A percentile compares a stretch with the other conserved stretches of the same genome.
Conservation (phyloP, 2,888 invertebrate genomes). For the Altica lythri region DNA sequence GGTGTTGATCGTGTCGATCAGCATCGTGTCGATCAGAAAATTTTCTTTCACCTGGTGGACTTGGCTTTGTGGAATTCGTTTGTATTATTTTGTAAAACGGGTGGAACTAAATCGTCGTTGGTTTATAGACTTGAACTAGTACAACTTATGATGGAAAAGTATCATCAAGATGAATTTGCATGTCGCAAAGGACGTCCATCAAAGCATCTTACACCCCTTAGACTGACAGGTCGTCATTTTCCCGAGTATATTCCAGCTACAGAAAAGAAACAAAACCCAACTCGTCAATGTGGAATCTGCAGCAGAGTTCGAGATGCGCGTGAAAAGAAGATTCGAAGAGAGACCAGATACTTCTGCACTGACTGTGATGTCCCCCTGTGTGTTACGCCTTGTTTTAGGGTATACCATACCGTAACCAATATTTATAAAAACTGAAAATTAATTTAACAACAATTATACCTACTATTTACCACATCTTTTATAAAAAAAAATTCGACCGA, state of each 20-base stretch:
- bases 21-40: constrained; percentile 37
- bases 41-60: constrained; percentile 40
- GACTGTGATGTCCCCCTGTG: not conserved
- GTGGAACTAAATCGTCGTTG: not conserved
- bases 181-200: not conserved
- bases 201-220: not conserved
- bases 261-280: not conserved
- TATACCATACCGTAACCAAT: not conserved
- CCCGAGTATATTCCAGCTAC: not conserved
- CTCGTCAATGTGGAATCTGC: no score
- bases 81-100: constrained; percentile 19
- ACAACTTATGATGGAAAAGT: not conserved
- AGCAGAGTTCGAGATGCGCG: no score
- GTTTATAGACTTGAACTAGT: not conserved
- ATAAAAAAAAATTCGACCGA: no score
- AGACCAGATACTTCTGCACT: not conserved
- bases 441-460: no score
- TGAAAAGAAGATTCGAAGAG: not conserved
- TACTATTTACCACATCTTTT: no score
- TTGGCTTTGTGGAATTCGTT: constrained; percentile 39
- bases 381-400: not conserved
- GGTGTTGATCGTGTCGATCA: constrained; percentile 43
- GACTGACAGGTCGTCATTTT: not conserved
- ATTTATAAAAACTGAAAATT: no score
- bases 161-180: not conserved